Evolutionary conservation across 2,113 vertebrate genomes (phyloP).

Genomic region (Dipodomys ordii): DNA sequence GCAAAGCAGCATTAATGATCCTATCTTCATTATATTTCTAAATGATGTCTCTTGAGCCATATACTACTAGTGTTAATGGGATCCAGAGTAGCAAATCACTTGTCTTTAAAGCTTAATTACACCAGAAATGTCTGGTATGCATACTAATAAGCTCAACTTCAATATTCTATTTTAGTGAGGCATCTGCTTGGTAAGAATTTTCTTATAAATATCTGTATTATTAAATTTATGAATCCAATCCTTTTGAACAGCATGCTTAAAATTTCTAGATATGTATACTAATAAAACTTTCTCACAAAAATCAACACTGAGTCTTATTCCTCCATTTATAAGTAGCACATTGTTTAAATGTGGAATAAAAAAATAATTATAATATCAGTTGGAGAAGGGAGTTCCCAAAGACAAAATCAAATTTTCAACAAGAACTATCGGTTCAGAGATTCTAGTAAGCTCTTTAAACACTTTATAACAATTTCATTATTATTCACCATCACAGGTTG

Average conservation of each 20-base stretch:
- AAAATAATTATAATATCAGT: neutral
- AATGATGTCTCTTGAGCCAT: neutral
- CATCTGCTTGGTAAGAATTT: conserved; percentile 84
- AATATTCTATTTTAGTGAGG: conserved; percentile 82
- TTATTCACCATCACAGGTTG: neutral
- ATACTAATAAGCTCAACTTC: conserved; percentile 83
- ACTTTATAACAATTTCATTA: neutral
- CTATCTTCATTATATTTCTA: neutral
- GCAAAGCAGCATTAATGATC: neutral
- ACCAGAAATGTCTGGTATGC: conserved; percentile 79
- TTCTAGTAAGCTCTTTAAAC: neutral
- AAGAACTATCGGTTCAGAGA: neutral
- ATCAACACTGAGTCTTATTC: conserved; percentile 47
- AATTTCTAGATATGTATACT: conserved; percentile 67
- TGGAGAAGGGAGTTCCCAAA: neutral
- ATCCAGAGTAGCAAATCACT: conserved; percentile 61
- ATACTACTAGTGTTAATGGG: conserved; percentile 59
- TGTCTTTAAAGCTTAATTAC: conserved; percentile 79
- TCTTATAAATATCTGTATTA: conserved; percentile 79
- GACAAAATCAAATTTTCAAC: neutral
- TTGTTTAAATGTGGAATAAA: conserved; percentile 69
- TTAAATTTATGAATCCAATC: conserved; percentile 82
- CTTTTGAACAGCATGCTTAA: conserved; percentile 77
- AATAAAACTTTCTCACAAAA: conserved; percentile 54
- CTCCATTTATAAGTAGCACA: conserved; percentile 63